Conservation (phyloP, 2,113 vertebrate genomes). For the Cephalopholis sonnerati region DNA sequence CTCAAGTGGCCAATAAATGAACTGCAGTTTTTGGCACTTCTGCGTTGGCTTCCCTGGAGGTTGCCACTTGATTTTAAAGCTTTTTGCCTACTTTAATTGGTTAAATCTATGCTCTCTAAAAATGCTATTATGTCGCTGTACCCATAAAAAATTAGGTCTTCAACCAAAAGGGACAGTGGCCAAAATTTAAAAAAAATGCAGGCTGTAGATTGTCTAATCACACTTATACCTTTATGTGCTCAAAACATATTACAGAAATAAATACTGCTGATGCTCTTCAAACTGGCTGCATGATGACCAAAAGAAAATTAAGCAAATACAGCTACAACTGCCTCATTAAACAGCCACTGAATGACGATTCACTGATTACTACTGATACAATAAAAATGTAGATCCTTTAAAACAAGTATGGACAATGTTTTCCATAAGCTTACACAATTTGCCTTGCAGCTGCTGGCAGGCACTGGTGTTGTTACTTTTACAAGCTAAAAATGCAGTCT, state of each 20-base stretch:
- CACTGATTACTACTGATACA: background rate
- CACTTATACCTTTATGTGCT: background rate
- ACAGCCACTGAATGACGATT: background rate
- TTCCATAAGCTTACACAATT: background rate
- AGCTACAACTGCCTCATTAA: background rate
- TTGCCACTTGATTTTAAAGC: background rate
- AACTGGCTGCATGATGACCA: background rate
- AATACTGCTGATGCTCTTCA: slow-evolving; percentile 4
- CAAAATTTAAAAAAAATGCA: background rate
- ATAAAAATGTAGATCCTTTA: background rate
- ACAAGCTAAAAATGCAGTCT: background rate
- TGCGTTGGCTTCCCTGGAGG: no score
- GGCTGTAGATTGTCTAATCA: background rate
- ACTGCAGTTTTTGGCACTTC: no score
- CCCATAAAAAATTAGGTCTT: background rate
- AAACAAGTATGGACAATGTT: no score
- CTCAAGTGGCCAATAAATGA: no score
- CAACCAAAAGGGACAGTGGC: slow-evolving; percentile 2
- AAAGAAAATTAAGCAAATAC: background rate
- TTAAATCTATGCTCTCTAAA: background rate
- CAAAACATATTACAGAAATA: background rate
- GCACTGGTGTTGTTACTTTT: slow-evolving; percentile 11
- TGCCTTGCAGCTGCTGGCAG: slow-evolving; percentile 12
- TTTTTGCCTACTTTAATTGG: background rate
- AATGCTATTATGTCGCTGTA: background rate